Evolutionary conservation across 2,113 vertebrate genomes (phyloP), one percentile per base, ranked within the genome.

Genomic region (Alligator sinensis): DNA sequence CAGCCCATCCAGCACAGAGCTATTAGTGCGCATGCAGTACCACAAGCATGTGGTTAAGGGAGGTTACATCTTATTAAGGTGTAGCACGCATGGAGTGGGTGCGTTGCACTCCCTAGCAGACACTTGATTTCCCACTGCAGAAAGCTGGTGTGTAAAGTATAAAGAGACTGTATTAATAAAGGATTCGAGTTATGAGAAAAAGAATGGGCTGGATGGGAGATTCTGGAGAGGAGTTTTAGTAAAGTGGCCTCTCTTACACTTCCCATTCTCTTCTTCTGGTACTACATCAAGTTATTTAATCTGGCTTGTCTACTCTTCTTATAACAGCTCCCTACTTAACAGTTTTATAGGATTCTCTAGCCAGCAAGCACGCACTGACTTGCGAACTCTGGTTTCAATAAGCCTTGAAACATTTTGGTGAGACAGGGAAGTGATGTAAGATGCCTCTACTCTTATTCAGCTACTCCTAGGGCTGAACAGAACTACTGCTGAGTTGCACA

Each of bases 311-410:
- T 47, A 47, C 47, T 47, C 47, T 47, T 47, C 47, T 47, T 47
- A 9, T 47, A 47, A 47, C 47, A 47, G 47, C 47, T 47, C 47
- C 47, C 47, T 47, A 24, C 66, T 63, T 62, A 83, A 54, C 34
- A 78, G 47, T 28, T 63, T 16, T 1, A 55, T 89, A 58, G 12
- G 22, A 2, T 0, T 1, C 12, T 25, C 79, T 2, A 16, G 8
- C 82, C 4, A 62, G 19, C 11, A 10, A 11, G 54, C 3, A 62
- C 30, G 87, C 38, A 58, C 18, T 72, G 60, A 77, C 92, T 89
- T 93, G 66, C 47, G n/a, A 62, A 2, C 19, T 80, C 13, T 34
- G 22, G 19, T 30, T 70, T 34, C 5, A n/a, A 61, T 58, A 9
- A 82, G 66, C 27, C 57, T 86, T 86, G 74, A 2, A 27, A 4